These are phyloP conservation scores for Hestina assimilis DNA, from an alignment of 1,140 invertebrate genomes.

Conservation along the genomic window DNA sequence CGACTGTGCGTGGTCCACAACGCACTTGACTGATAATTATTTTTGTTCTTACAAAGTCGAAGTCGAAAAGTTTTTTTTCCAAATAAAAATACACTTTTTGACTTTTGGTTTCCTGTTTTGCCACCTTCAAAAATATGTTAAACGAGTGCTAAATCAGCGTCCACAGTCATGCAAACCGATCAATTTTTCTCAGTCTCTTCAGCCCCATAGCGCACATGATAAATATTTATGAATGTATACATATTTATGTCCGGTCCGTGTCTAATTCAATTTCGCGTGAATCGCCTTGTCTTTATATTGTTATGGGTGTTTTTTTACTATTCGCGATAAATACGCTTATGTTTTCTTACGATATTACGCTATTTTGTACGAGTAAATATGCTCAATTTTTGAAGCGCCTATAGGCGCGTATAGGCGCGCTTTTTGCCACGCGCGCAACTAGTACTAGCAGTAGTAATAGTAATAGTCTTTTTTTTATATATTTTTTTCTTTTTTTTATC, in stretches of 20 bases:
- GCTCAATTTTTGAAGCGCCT: too few species aligned
- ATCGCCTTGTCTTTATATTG: conserved; percentile 9
- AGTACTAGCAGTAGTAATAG: too few species aligned
- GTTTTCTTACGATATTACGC: too few species aligned
- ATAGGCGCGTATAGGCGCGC: too few species aligned
- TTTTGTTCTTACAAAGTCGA: too few species aligned
- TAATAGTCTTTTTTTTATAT: too few species aligned
- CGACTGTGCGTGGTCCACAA: too few species aligned
- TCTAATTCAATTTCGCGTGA: conserved; percentile 38
- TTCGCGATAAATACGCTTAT: background rate
- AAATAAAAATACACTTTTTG: background rate
- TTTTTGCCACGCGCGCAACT: too few species aligned
- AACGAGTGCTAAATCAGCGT: background rate
- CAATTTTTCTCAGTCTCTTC: conserved; percentile 3
- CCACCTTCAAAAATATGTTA: background rate
- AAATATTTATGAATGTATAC: conserved; percentile 42
- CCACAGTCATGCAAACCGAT: background rate
- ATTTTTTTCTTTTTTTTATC: too few species aligned
- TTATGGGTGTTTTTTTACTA: conserved; percentile 2
- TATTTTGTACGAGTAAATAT: too few species aligned
- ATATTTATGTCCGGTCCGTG: conserved; percentile 38
- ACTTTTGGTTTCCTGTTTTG: background rate
- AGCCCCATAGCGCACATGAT: conserved; percentile 19
- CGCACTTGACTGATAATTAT: too few species aligned
- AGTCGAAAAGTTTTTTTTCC: background rate